Evolutionary conservation across 2,113 vertebrate species (phyloP), one percentile per base, ranked within the genome.

Genomic region (Cinclus mexicanus): DNA sequence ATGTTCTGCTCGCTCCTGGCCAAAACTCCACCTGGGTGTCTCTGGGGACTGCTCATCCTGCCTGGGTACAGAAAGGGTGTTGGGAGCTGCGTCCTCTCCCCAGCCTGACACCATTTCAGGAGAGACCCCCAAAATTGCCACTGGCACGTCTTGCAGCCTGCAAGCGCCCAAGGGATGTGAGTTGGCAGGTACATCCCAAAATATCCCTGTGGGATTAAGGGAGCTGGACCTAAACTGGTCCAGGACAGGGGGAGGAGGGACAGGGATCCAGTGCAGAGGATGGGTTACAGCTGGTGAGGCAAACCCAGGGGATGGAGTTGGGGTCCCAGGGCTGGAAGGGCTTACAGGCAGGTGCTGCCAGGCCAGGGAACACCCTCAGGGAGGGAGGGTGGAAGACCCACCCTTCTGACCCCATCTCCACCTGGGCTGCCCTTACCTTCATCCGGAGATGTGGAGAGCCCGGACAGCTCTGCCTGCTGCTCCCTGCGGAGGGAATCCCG

Each of bases 401-500:
- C 12, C 39, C 37, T 56, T 29, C 24, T 33, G 20, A 92, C 94
- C 82, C 65, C 44, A 25, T 50, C 41, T 50, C 75, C 50, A 7
- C 21, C 55, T 3, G 15, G 29, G 64, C 23, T 71, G 56, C 44
- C 37, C 84, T 88, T 79, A 97, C 96, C 97, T 95, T 95, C 81
- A 81, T 91, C 79, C 2, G 28, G 76, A 71, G 79, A 14, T 0
- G 12, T 0, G 22, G 33, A 47, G 71, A 83, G 74, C 64, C 57
- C 8, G 1, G 69, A 53, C 77, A 53, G 90, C 83, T 96, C 93
- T 80, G 57, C 79, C 65, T 83, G 85, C 76, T 86, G 91, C 78
- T 95, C 83, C 81, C 92, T 95, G 87, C 4, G 4, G 60, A 94
- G 56, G 86, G 82, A 85, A 82, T 53, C 74, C 65, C 9, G 16